Percentiles rank a stretch among this genome's conserved stretches.
Conservation (phyloP, 2,113 vertebrate species). For the Phalacrocorax aristotelis region DNA sequence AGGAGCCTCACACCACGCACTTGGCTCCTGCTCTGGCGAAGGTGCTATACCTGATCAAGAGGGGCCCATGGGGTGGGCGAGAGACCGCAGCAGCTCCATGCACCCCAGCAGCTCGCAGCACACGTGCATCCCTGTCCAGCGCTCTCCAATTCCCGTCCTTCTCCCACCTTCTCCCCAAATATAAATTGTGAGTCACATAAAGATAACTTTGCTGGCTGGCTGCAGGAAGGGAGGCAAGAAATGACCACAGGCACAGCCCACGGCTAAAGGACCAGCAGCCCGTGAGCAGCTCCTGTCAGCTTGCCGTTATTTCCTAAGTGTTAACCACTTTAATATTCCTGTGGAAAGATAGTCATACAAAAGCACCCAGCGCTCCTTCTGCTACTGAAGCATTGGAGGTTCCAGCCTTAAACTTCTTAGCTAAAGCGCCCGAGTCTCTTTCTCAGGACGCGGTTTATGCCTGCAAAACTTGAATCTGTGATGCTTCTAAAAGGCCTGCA, state of each 20-base stretch:
- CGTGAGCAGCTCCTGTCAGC: rapidly evolving
- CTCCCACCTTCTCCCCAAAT: background rate
- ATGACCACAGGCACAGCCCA: background rate
- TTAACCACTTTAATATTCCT: background rate
- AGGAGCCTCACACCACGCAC: background rate
- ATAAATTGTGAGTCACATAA: background rate
- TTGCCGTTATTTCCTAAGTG: rapidly evolving
- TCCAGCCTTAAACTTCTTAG: background rate
- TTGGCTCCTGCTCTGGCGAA: background rate
- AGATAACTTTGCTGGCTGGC: background rate
- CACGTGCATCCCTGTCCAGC: background rate
- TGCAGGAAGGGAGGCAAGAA: background rate
- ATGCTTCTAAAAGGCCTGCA: background rate
- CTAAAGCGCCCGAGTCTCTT: background rate
- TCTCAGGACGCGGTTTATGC: background rate
- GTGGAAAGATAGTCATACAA: background rate
- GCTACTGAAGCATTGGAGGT: background rate
- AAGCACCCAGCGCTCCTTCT: background rate
- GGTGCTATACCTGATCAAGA: background rate
- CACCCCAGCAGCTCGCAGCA: background rate
- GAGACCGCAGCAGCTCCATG: background rate
- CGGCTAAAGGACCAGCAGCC: background rate
- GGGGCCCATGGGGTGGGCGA: rapidly evolving
- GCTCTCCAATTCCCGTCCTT: background rate
- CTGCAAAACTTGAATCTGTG: background rate